Evolutionary conservation across 2,797 vertebrate species (phyloP), one percentile per base, ranked within the genome.

Genomic region (Pygocentrus nattereri): DNA sequence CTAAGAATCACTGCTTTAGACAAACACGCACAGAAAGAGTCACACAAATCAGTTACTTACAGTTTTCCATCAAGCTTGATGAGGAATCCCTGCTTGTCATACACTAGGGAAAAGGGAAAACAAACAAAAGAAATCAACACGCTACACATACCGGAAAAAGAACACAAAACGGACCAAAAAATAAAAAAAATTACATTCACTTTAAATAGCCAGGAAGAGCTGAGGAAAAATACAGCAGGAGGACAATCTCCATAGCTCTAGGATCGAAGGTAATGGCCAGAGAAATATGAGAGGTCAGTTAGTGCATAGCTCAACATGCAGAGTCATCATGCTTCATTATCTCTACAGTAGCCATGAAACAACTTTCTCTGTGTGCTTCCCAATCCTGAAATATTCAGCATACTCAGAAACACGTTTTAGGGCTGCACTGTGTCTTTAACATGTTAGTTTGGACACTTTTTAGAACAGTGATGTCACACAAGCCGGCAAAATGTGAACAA

Each of bases 81-180:
- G 54, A 96, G 94, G 90, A 97, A 97, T 82, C 96, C 97, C 89
- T 97, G 93, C 56, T 93, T 95, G 91, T 97, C 97, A 91, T 96
- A 97, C 85, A 95, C 97, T 97, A 93, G n/a, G n/a, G n/a, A n/a
- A n/a, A 78, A 87, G 67, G 74, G 56, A 87, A 62, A 87, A 78
- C 77, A 76, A 82, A 77, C n/a, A 25, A 69, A 72, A 84, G 4
- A 16, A 70, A 50, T 67, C 31, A 83, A 47, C 73, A 76, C 15
- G 69, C 16, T 50, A 47, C 65, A 69, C n/a, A 49, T 47, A 11
- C 54, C 30, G 59, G 30, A 31, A 59, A 50, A 6, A 78, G 21
- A 64, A 19, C 1, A 7, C 5, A 68, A 70, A 1, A 16, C 0
- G 5, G 31, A 3, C 10, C 18, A 21, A 19, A 16, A 58, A 5